Evolutionary conservation across 2,888 invertebrate species (phyloP), one percentile per base, ranked within the genome.

Genomic region (Brenthis daphne): DNA sequence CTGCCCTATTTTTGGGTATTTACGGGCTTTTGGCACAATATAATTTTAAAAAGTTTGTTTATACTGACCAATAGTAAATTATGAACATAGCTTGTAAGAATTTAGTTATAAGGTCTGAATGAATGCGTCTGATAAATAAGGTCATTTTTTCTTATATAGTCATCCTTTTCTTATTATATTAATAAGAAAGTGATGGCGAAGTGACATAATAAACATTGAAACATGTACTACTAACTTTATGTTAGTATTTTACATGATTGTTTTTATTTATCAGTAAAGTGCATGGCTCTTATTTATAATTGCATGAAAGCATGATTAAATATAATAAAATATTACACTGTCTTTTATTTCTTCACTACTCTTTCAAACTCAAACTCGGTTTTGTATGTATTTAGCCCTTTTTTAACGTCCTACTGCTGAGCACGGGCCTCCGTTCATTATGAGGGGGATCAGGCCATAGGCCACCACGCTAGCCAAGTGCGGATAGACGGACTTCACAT

Each of bases 111-210:
- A 16, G 29, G n/a, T 60, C n/a, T 16, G 50, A 50, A 50, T 50
- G 48, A n/a, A 58, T 8, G 6, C 13, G 37, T 51, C 33, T 20
- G 14, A 58, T 48, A 8, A n/a, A 12, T 50, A n/a, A 29, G 3
- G 6, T 6, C 14, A 14, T 4, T 37, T 63, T 16, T 16, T 6
- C 50, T 2, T 29, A 33, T 57, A 24, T n/a, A n/a, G 43, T 43
- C n/a, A 65, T 61, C 29, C 67, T 70, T 67, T 70, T 70, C 63
- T 70, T 70, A 70, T 70, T 70, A 67, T 60, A 70, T 70, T 70
- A 67, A 67, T 70, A 67, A 70, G 53, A 70, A 51, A 70, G 67
- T 53, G 64, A 70, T 65, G 60, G 58, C 20, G 6, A 2, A 16
- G n/a, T 51, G 33, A 13, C 4, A 6, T 14, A 33, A 16, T 24